Base-by-base conservation (phyloP, 2,888 invertebrate species). In the Eurois occulta region DNA sequence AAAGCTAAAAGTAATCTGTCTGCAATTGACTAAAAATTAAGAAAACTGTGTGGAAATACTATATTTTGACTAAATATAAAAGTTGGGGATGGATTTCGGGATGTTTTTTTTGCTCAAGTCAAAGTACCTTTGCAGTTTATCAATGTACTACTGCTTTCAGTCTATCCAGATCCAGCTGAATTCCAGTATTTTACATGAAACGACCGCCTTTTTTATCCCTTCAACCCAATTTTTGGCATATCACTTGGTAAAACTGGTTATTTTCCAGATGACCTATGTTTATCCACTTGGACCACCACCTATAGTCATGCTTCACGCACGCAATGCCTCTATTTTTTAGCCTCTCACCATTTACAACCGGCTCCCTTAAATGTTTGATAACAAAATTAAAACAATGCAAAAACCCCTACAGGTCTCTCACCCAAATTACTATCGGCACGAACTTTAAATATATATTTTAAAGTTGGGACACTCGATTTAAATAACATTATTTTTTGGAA, bases 241-340 rank as follows among this genome's bases (percentile, higher is more conserved):
- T 48, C 7, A 7, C 8, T 48, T 48, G 48, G 11, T 55, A n/a
- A 28, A 28, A 28, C 55, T 43, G n/a, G 21, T n/a, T 11, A 13
- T 13, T 48, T 21, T 73, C 16, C n/a, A 41, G 21, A 28, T 35
- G 2, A 21, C 18, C 43, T 28, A 3, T 76, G 35, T 72, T 67
- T 67, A 58, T 68, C 64, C 18, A 83, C 89, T 91, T 90, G 87
- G 41, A 58, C 91, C 90, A 71, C 35, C 43, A 66, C 78, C 70
- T 32, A 24, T 62, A 83, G 79, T 83, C 82, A 86, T 78, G 84
- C 62, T 80, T 82, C 75, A 78, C 84, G 87, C 94, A 95, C 94
- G 95, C 95, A 92, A 95, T 89, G 77, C 88, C 84, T 91, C 94
- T 88, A 94, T 94, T 94, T 94, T 94, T 95, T 92, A 93, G 87